Percentiles rank a stretch among this genome's conserved stretches.
These are phyloP conservation scores for Calyptomena viridis DNA, from an alignment of 2,113 vertebrate genomes.

Conservation along the genomic window DNA sequence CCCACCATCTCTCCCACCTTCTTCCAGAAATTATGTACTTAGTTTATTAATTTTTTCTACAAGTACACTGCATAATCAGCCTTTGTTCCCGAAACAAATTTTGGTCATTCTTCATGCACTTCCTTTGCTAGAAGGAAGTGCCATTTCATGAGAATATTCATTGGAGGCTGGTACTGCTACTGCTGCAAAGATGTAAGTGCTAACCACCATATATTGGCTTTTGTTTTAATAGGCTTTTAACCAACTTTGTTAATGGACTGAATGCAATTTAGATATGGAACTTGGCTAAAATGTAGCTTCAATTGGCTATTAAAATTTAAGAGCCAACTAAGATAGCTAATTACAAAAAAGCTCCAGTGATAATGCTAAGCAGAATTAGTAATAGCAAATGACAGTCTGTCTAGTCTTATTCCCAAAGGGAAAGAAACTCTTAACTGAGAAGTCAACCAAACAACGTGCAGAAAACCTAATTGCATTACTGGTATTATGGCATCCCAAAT, in stretches of 20 bases:
- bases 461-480: conserved; percentile 75
- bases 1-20: background rate
- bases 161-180: conserved; percentile 31
- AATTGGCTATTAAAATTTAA: conserved; percentile 90
- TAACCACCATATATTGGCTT: conserved; percentile 74
- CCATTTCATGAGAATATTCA: conserved; percentile 25
- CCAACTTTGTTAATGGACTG: conserved; percentile 87
- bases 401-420: conserved; percentile 81
- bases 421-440: conserved; percentile 77
- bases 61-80: background rate
- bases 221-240: conserved; percentile 84
- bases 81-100: background rate
- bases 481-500: conserved; percentile 71
- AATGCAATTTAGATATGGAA: conserved; percentile 84
- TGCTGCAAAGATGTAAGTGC: conserved; percentile 47
- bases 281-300: conserved; percentile 84
- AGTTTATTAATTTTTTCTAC: background rate
- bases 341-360: conserved; percentile 79
- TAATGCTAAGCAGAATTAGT: conserved; percentile 83
- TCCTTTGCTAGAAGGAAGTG: conserved; percentile 25
- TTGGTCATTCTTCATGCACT: background rate
- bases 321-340: conserved; percentile 86
- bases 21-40: background rate
- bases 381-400: conserved; percentile 84
- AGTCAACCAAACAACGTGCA: conserved; percentile 76